phyloP scores from a whole-genome alignment of 2,888 invertebrate species.

The Drosophila multiciliata region DNA sequence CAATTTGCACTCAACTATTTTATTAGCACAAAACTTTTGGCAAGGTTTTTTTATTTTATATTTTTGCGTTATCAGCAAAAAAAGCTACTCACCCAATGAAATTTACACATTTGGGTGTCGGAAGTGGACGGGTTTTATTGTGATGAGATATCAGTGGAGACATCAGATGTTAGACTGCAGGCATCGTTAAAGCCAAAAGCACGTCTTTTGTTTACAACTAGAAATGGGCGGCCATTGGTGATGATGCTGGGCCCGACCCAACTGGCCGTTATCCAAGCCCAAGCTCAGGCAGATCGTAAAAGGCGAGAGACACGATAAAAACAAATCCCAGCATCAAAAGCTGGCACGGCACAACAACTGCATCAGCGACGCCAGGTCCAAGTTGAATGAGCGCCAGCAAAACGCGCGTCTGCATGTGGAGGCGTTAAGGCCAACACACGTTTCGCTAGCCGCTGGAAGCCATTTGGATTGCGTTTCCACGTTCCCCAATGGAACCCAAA shows the following conservation, averaged over 20 bases:
- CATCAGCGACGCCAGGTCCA: constrained; percentile 69
- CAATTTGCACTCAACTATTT: constrained; percentile 28
- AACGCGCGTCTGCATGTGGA: constrained; percentile 59
- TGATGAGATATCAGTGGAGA: constrained; percentile 51
- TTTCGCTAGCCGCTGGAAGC: constrained; percentile 38
- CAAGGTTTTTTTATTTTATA: not conserved
- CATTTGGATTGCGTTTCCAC: constrained; percentile 31
- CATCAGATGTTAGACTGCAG: constrained; percentile 21
- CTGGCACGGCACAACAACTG: constrained; percentile 47
- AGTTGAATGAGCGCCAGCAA: constrained; percentile 69
- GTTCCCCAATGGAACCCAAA: constrained; percentile 35
- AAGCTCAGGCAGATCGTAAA: constrained; percentile 52
- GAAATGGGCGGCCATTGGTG: constrained; percentile 30
- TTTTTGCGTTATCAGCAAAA: constrained; percentile 33
- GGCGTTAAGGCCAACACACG: constrained; percentile 56
- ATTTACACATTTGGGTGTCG: constrained; percentile 41
- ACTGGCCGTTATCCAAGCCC: constrained; percentile 35
- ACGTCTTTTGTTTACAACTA: constrained; percentile 62
- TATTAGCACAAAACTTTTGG: constrained; percentile 29
- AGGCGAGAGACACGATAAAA: constrained; percentile 45
- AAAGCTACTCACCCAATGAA: constrained; percentile 65
- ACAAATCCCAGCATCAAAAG: constrained; percentile 44
- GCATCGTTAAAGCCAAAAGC: constrained; percentile 53
- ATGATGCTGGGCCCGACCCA: constrained; percentile 6
- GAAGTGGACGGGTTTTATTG: constrained; percentile 53